Evolutionary conservation across 1,140 invertebrate species (phyloP).

Genomic region (Reticulitermes speratus): DNA sequence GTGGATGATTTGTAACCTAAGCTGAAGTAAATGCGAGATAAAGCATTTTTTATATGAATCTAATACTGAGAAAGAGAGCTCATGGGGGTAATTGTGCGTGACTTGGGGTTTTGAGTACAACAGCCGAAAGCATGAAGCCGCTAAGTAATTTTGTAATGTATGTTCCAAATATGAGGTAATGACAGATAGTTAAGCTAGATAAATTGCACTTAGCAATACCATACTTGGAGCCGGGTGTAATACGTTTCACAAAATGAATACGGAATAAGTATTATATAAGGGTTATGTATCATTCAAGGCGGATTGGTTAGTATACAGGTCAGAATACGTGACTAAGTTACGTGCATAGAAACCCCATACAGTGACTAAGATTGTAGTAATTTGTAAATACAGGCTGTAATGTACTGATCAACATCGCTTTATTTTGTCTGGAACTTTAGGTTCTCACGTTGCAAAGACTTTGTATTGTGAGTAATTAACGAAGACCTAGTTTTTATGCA

Average conservation of each 20-base stretch:
- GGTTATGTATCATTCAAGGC: neutral
- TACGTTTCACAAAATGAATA: neutral
- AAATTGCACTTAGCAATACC: neutral
- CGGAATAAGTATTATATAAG: neutral
- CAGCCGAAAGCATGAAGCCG: neutral
- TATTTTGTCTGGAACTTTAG: too few species aligned
- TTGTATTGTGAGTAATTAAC: too few species aligned
- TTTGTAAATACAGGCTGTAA: neutral
- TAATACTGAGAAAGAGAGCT: neutral
- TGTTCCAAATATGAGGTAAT: neutral
- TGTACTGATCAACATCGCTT: too few species aligned
- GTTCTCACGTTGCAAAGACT: too few species aligned
- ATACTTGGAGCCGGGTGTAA: neutral
- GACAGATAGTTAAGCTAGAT: neutral
- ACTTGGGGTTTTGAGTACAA: neutral
- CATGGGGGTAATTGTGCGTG: neutral
- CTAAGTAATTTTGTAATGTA: neutral
- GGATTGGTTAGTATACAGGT: neutral
- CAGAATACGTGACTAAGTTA: neutral
- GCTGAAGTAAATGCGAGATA: neutral
- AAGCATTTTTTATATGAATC: neutral
- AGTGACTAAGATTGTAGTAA: neutral
- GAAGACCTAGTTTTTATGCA: too few species aligned
- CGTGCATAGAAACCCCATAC: neutral
- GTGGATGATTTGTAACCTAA: neutral